Evolutionary conservation across 2,797 vertebrate species (phyloP), one percentile per base, ranked within the genome.

Genomic region (Capromys pilorides): DNA sequence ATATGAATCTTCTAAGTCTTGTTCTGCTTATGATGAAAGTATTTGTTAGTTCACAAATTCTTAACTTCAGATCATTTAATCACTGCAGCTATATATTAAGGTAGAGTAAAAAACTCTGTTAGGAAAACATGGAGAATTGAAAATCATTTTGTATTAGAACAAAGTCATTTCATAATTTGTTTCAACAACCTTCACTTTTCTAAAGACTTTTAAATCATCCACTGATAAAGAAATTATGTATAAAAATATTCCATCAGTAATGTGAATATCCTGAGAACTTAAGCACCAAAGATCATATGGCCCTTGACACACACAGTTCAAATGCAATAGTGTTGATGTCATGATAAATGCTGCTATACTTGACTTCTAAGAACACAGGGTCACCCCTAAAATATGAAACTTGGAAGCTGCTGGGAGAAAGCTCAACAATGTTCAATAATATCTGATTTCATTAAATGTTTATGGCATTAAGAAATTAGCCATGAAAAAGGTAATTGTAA

Each of bases 61-160:
- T 95, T 98, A 26, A 78, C 5, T 96, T 97, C 62, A 73, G 51
- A 82, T 4, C 0, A 59, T 28, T 0, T 67, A 81, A 39, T 86
- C 6, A 6, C 4, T 78, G 6, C 7, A 91, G 24, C 0, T 6
- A 9, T 33, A 67, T 10, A 16, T 80, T 54, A 94, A 93, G 28
- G 6, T 12, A 16, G 51, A 90, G 80, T 85, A 97, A 97, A 69
- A 36, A 26, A 45, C 51, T 83, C 62, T 4, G 59, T 75, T 85
- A 83, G 85, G n/a, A 85, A 96, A 71, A 6, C 51, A 71, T 10
- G 26, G 93, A 31, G 64, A 92, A 79, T 85, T 88, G 62, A 75
- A 96, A 69, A 45, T 51, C 28, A 49, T 93, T 80, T 93, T 78
- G 54, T 88, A 88, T 57, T 91, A 88, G 94, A 95, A 16, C 28